These are phyloP conservation scores for Helleia helle DNA, from an alignment of 2,888 invertebrate genomes.

Conservation along the genomic window DNA sequence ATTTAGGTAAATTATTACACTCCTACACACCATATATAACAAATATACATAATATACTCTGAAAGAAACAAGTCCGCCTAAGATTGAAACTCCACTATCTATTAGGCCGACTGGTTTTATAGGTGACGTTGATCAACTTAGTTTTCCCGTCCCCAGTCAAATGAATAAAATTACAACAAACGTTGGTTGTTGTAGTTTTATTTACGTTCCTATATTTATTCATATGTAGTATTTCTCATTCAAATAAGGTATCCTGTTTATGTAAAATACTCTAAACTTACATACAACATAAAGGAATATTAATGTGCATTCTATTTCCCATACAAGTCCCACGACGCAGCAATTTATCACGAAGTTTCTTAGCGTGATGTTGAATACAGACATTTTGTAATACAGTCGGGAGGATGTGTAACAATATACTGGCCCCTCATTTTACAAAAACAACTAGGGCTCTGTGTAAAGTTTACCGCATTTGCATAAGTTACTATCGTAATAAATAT, in stretches of 20 bases:
- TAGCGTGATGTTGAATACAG: slow-evolving; percentile 15
- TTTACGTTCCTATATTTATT: slow-evolving; percentile 6
- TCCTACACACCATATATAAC: no score
- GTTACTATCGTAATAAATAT: no score
- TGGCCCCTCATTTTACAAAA: slow-evolving; percentile 4
- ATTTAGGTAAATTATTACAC: no score
- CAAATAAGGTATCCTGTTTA: not conserved
- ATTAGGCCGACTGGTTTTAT: no score
- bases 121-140: no score
- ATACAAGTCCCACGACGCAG: slow-evolving; percentile 20
- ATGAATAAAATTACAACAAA: no score
- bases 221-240: slow-evolving; percentile 4
- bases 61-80: no score
- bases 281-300: slow-evolving; percentile 12
- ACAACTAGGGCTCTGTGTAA: slow-evolving; percentile 2
- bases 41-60: no score
- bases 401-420: slow-evolving; percentile 3
- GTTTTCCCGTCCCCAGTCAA: no score
- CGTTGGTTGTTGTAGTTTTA: no score
- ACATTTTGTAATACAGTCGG: slow-evolving; percentile 11
- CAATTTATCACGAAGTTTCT: slow-evolving; percentile 22
- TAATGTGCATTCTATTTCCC: slow-evolving; percentile 16
- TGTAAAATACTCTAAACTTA: slow-evolving; percentile 10
- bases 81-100: no score
- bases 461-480: no score